These are phyloP conservation scores for Tetragonula clypearis DNA, from an alignment of 1,140 invertebrate genomes.

Conservation along the genomic window DNA sequence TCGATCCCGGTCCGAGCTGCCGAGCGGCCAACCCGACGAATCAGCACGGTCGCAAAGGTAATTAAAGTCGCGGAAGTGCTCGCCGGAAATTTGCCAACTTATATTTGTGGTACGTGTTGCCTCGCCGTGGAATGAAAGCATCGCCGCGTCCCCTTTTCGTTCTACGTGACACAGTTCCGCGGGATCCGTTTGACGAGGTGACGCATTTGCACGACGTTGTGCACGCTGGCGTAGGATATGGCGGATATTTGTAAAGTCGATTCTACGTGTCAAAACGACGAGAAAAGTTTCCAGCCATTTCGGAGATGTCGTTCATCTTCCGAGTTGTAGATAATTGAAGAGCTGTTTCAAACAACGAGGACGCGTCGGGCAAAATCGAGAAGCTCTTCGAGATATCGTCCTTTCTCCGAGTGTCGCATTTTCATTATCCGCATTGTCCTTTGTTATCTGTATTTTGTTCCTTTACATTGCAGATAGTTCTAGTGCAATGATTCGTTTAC, in stretches of 20 bases:
- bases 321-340: no score
- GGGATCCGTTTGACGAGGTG: neutral
- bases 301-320: neutral
- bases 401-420: no score
- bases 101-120: constrained; percentile 26
- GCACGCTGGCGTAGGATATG: neutral
- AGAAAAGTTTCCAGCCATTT: neutral
- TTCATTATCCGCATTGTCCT: no score
- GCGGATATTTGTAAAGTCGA: neutral
- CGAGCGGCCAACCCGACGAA: neutral
- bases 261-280: neutral
- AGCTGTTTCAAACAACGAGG: no score
- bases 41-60: neutral
- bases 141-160: neutral
- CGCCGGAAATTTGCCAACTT: constrained; percentile 42
- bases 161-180: neutral
- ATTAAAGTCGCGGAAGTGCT: constrained; percentile 24
- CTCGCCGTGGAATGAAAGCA: neutral
- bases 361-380: no score
- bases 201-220: neutral
- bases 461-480: no score
- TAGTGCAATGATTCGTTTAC: no score
- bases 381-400: no score
- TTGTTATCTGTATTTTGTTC: no score
- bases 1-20: neutral